Conservation (phyloP, 1,140 invertebrate genomes). For the Plectrocnemia conspersa region DNA sequence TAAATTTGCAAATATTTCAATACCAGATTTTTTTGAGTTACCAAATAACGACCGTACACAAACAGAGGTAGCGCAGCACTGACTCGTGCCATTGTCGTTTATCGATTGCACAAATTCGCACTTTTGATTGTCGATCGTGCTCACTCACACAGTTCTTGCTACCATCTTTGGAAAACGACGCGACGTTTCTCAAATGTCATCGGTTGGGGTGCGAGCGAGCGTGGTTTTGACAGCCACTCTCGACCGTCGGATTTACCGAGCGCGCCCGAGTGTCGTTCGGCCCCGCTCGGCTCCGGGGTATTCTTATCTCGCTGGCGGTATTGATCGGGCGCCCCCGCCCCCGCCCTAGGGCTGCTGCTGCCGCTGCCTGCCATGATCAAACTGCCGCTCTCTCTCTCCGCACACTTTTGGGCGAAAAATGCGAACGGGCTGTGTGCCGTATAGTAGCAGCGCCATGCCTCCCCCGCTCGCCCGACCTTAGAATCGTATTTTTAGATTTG, state of each 20-base stretch:
- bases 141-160: too few species aligned
- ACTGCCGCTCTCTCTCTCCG: too few species aligned
- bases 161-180: too few species aligned
- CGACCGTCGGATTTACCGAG: not conserved
- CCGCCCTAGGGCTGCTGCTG: not conserved
- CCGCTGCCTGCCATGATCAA: not conserved
- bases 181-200: not conserved
- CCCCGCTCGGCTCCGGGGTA: not conserved
- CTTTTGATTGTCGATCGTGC: too few species aligned
- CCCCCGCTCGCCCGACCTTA: not conserved
- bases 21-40: too few species aligned
- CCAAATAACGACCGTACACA: too few species aligned
- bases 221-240: not conserved
- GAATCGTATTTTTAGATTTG: too few species aligned
- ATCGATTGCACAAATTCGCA: too few species aligned
- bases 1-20: too few species aligned
- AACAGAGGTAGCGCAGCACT: too few species aligned
- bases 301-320: constrained; percentile 1
- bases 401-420: not conserved
- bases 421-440: not conserved
- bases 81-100: too few species aligned
- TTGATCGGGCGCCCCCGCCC: constrained; percentile 10
- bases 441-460: not conserved
- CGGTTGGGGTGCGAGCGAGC: not conserved
- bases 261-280: not conserved